These are phyloP conservation scores for Anas platyrhynchos DNA, from an alignment of 2,113 vertebrate genomes.

Conservation along the genomic window DNA sequence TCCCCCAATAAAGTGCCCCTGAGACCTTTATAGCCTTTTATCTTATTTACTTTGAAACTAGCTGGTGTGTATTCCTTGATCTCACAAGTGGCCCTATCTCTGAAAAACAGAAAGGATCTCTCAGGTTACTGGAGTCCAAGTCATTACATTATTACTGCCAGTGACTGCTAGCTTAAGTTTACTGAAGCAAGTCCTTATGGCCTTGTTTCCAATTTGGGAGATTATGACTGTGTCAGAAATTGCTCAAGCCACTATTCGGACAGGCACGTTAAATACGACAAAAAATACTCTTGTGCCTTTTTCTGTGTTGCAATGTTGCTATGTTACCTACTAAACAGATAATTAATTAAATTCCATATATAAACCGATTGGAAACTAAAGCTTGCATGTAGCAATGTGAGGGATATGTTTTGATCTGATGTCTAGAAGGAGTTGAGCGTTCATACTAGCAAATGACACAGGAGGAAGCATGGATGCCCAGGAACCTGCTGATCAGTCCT, in stretches of 20 bases:
- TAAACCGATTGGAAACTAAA: background rate
- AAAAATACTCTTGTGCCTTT: background rate
- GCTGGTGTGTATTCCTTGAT: background rate
- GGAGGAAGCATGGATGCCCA: background rate
- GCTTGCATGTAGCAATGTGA: background rate
- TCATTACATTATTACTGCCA: background rate
- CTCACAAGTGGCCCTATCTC: background rate
- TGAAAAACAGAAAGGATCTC: background rate
- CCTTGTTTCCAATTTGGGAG: rapidly evolving
- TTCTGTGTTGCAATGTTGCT: background rate
- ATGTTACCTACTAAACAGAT: background rate
- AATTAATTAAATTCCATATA: background rate
- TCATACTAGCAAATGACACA: background rate
- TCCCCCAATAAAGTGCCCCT: background rate
- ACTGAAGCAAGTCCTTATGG: background rate
- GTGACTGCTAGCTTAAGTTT: background rate
- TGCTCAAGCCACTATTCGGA: background rate
- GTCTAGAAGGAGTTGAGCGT: background rate
- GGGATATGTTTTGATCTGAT: background rate
- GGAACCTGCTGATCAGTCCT: background rate
- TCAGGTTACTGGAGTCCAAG: background rate
- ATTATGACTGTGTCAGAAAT: background rate
- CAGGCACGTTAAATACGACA: background rate
- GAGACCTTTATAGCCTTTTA: background rate
- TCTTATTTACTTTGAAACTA: background rate